Evolutionary conservation across 2,888 invertebrate species (phyloP).

Genomic region (Drymonia ruficornis): DNA sequence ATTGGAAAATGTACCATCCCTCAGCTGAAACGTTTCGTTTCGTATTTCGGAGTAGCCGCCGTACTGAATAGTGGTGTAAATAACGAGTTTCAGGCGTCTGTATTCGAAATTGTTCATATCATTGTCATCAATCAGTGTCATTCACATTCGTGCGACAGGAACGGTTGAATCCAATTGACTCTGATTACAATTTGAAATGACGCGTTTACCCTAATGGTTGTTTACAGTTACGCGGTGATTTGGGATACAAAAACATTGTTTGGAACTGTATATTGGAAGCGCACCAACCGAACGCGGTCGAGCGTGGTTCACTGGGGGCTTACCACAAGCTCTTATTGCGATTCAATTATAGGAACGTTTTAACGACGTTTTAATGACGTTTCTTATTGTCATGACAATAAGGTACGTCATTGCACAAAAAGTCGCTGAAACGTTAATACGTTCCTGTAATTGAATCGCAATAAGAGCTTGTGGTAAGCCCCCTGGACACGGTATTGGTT

Average conservation of each 20-base stretch:
- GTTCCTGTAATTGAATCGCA: no score
- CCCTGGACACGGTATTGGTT: not conserved
- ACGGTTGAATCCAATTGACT: not conserved
- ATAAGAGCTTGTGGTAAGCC: no score
- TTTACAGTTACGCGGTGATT: not conserved
- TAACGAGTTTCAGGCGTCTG: slow-evolving; percentile 9
- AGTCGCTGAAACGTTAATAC: no score
- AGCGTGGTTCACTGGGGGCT: not conserved
- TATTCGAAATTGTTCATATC: not conserved
- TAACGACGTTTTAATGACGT: no score
- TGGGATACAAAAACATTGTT: not conserved
- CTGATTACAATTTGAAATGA: not conserved
- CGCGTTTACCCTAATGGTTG: not conserved
- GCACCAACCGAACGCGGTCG: not conserved
- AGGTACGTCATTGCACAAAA: no score
- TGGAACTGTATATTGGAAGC: not conserved
- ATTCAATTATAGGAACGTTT: no score
- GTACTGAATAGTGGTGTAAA: no score
- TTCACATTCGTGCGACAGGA: not conserved
- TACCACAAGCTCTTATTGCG: no score
- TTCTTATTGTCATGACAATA: no score
- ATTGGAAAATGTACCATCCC: no score
- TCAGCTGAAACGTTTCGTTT: no score
- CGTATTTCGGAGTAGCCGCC: no score
- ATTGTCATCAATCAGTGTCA: not conserved